Base-by-base conservation (phyloP, 2,888 invertebrate species). In the Drosophila vallismaia region DNA sequence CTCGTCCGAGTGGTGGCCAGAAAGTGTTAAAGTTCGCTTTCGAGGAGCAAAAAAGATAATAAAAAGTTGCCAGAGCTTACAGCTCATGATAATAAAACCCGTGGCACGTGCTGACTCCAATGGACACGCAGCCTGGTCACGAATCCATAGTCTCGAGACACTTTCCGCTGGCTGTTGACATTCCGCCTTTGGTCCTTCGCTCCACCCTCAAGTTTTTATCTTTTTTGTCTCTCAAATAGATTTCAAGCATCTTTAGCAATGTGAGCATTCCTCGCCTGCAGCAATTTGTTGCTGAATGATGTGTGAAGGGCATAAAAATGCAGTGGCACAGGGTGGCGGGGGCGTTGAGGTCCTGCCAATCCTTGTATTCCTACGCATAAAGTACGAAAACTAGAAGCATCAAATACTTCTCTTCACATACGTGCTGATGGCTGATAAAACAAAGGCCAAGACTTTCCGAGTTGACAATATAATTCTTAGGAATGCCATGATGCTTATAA, bases 281-380 rank as follows among this genome's bases (percentile, higher is more conserved):
- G 86, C 88, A 82, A 88, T 82, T 82, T 88, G 88, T 88, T 73
- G 84, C 88, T 82, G 82, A 82, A 88, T 82, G 88, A 82, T 88
- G 82, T 88, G 82, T 86, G 88, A 82, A 88, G 88, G 80, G 77
- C 84, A 83, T 88, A 79, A 88, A 82, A 88, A 79, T 79, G 72
- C 77, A 44, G 48, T 42, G 40, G 44, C 28, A 6, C 6, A n/a
- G 57, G 56, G 58, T 51, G 28, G 44, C 36, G 8, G 19, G 54
- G 44, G 68, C 56, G 46, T 28, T 19, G 57, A 26, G 44, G 66
- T 46, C 19, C 24, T 19, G 48, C 40, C 29, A 14, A 26, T 50
- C 33, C 50, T 40, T 40, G 56, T 44, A 44, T 50, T n/a, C 31
- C 33, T 26, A 50, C 40, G 40, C 40, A 42, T 29, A 52, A 72